Evolutionary conservation across 2,797 vertebrate genomes (phyloP).

Genomic region (Enteromius afrohamiltoni): DNA sequence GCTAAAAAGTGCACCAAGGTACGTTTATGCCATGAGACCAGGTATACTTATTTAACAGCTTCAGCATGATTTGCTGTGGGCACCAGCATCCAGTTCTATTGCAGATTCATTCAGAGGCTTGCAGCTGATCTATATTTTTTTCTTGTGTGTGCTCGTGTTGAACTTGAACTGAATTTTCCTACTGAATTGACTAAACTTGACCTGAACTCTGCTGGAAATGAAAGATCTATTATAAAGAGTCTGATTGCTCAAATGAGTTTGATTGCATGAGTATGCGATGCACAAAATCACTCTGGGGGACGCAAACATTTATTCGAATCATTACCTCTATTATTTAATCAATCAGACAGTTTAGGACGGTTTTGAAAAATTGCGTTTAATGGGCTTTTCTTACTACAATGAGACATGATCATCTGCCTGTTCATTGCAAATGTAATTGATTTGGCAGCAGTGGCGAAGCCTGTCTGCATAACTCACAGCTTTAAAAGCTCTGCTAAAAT

Average conservation of each 20-base stretch:
- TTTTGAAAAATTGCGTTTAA: slow-evolving; percentile 11
- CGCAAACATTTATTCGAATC: neutral
- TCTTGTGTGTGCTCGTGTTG: neutral
- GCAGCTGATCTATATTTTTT: slow-evolving; percentile 2
- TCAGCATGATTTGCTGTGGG: neutral
- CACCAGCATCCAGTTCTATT: neutral
- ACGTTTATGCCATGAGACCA: too few species aligned
- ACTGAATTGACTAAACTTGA: slow-evolving; percentile 16
- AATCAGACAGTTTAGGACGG: neutral
- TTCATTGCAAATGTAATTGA: neutral
- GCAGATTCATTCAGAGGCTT: neutral
- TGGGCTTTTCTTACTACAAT: neutral
- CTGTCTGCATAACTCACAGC: neutral
- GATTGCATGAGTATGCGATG: neutral
- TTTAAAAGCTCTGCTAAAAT: neutral
- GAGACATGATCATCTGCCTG: neutral
- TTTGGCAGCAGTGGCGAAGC: neutral
- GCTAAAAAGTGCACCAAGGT: too few species aligned
- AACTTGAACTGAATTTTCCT: slow-evolving; percentile 4
- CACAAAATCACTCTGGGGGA: neutral
- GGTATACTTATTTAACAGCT: neutral
- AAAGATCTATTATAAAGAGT: neutral
- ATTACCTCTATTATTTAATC: neutral
- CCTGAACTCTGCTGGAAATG: slow-evolving; percentile 12
- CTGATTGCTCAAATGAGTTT: neutral